Evolutionary conservation across 2,888 invertebrate species (phyloP).

Genomic region (Lagria hirta): DNA sequence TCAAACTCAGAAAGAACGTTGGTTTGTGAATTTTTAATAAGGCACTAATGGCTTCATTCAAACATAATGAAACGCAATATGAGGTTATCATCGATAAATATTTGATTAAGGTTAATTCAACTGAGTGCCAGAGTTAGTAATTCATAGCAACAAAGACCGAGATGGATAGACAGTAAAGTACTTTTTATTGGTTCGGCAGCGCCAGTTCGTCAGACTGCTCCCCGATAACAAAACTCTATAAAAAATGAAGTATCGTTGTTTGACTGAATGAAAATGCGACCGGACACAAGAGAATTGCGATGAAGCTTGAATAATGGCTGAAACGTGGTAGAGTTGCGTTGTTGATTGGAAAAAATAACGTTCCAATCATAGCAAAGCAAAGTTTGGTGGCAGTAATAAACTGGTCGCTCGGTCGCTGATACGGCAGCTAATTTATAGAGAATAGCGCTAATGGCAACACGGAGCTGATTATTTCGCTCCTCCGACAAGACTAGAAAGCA

Average conservation of each 20-base stretch:
- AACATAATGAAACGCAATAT: slow-evolving; percentile 30
- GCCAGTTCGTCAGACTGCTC: slow-evolving; percentile 4
- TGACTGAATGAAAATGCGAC: slow-evolving; percentile 15
- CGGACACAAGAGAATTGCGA: slow-evolving; percentile 7
- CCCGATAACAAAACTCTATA: slow-evolving; percentile 15
- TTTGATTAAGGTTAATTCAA: slow-evolving; percentile 35
- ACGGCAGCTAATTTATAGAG: slow-evolving; percentile 45
- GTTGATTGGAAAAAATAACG: slow-evolving; percentile 13
- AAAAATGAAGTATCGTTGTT: slow-evolving; percentile 15
- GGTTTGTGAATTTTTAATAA: slow-evolving; percentile 30
- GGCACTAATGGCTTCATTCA: slow-evolving; percentile 31
- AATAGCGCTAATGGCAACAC: slow-evolving; percentile 46
- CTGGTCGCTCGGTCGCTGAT: no score
- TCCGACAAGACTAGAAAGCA: slow-evolving; percentile 35
- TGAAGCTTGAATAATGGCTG: slow-evolving; percentile 12
- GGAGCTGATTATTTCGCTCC: slow-evolving; percentile 45
- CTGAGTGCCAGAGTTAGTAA: slow-evolving; percentile 29
- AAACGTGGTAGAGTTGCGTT: slow-evolving; percentile 9
- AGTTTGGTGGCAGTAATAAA: slow-evolving; percentile 28
- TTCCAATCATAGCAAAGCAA: slow-evolving; percentile 18
- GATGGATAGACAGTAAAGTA: slow-evolving; percentile 15
- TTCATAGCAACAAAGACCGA: slow-evolving; percentile 27
- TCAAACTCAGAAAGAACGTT: slow-evolving; percentile 25
- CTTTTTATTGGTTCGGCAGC: slow-evolving; percentile 16
- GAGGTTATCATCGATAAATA: slow-evolving; percentile 35